A percentile compares a stretch with the other conserved stretches of the same genome.
phyloP scores from a whole-genome alignment of 2,113 vertebrate species.

The Heterocephalus glaber region DNA sequence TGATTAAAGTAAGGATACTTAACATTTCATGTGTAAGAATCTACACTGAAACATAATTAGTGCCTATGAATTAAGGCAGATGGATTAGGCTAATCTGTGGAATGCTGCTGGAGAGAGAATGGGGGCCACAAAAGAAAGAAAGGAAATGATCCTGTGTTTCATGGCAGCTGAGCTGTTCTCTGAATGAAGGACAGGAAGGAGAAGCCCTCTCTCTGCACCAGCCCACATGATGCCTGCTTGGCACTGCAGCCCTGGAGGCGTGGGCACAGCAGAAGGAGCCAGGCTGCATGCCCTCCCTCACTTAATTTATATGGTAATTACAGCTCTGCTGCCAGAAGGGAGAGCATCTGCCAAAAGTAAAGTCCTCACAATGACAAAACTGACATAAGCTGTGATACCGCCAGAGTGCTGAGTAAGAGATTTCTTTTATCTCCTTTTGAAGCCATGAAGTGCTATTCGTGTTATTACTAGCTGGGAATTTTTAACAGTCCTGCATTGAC shows the following conservation, averaged over 20 bases:
- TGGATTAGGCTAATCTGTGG: slow-evolving; percentile 84
- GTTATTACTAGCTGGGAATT: slow-evolving; percentile 88
- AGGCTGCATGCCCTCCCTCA: slow-evolving; percentile 76
- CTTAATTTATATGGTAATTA: slow-evolving; percentile 90
- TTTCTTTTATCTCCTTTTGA: slow-evolving; percentile 86
- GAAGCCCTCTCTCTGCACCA: slow-evolving; percentile 74
- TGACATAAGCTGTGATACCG: slow-evolving; percentile 82
- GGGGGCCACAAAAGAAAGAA: slow-evolving; percentile 62
- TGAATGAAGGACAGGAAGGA: slow-evolving; percentile 83
- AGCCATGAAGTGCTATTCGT: slow-evolving; percentile 85
- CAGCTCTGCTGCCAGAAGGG: slow-evolving; percentile 81
- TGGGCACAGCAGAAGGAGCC: slow-evolving; percentile 81
- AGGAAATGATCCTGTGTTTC: slow-evolving; percentile 86
- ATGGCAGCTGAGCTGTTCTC: slow-evolving; percentile 80
- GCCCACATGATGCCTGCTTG: slow-evolving; percentile 82
- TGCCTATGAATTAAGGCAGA: slow-evolving; percentile 82
- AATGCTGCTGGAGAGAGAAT: slow-evolving; percentile 81
- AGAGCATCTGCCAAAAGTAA: slow-evolving; percentile 85
- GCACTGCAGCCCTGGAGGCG: slow-evolving; percentile 77
- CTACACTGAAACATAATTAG: slow-evolving; percentile 85
- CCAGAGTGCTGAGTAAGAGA: slow-evolving; percentile 87
- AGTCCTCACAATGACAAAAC: slow-evolving; percentile 85
- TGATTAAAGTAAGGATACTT: slow-evolving; percentile 83
- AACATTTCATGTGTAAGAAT: slow-evolving; percentile 83
- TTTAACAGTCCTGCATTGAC: slow-evolving; percentile 87